Conservation (phyloP, 2,888 invertebrate species). For the Apamea epomidion region DNA sequence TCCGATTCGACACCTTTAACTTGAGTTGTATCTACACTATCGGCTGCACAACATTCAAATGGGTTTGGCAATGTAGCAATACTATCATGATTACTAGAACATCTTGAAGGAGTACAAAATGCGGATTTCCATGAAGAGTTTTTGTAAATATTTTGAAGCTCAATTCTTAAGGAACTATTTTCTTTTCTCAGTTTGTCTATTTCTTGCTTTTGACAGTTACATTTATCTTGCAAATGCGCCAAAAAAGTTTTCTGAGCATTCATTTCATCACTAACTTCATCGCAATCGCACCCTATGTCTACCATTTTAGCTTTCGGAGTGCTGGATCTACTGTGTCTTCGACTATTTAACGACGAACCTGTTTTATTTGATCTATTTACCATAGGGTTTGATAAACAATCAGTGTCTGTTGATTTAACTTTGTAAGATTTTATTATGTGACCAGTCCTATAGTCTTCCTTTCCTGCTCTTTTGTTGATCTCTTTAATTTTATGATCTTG, state of each 20-base stretch:
- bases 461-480: slow-evolving; percentile 2
- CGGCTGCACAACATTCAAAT: slow-evolving; percentile 73
- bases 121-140: slow-evolving; percentile 66
- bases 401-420: slow-evolving; percentile 51
- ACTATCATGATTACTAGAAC: slow-evolving; percentile 54
- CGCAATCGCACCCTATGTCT: slow-evolving; percentile 73
- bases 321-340: slow-evolving; percentile 70
- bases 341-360: slow-evolving; percentile 30
- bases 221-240: slow-evolving; percentile 73
- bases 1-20: slow-evolving; percentile 81
- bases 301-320: slow-evolving; percentile 69
- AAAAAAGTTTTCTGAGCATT: slow-evolving; percentile 71
- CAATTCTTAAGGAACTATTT: slow-evolving; percentile 77
- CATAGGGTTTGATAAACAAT: slow-evolving; percentile 42
- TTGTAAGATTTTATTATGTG: slow-evolving; percentile 41
- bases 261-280: slow-evolving; percentile 65
- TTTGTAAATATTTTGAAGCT: slow-evolving; percentile 76
- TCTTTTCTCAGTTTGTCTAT: slow-evolving; percentile 77
- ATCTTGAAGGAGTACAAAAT: slow-evolving; percentile 50
- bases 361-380: slow-evolving; percentile 36
- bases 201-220: slow-evolving; percentile 75
- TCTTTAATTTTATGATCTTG: slow-evolving; percentile 11
- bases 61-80: slow-evolving; percentile 71
- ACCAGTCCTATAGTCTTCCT: neutral
- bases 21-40: slow-evolving; percentile 48